Conservation (phyloP, 2,113 vertebrate species). For the Poeciliopsis occidentalis region DNA sequence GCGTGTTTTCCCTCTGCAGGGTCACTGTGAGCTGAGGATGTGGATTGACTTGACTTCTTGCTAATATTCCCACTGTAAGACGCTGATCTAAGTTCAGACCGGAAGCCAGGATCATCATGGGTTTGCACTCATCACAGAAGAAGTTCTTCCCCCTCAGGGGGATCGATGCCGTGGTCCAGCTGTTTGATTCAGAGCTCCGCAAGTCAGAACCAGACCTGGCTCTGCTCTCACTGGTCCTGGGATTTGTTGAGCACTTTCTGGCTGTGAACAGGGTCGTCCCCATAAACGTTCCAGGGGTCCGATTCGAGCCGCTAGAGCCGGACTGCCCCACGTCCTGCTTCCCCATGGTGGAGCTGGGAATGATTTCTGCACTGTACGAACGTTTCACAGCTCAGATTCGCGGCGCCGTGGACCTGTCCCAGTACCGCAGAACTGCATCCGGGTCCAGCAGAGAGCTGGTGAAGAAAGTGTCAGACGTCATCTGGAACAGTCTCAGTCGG, state of each 20-base stretch:
- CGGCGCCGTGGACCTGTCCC: slow-evolving; percentile 89
- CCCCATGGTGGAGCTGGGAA: slow-evolving; percentile 88
- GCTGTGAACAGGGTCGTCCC: slow-evolving; percentile 93
- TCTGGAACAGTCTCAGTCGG: slow-evolving; percentile 97
- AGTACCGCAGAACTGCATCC: slow-evolving; percentile 83
- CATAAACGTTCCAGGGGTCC: slow-evolving; percentile 88
- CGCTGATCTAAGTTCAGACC: slow-evolving; percentile 22
- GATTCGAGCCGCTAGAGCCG: slow-evolving; percentile 86
- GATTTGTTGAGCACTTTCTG: slow-evolving; percentile 95
- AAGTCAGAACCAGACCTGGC: slow-evolving; percentile 89
- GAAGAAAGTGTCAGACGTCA: slow-evolving; percentile 92
- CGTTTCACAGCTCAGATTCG: slow-evolving; percentile 94
- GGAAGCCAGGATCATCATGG: slow-evolving; percentile 77
- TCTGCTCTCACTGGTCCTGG: slow-evolving; percentile 89
- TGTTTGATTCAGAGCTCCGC: slow-evolving; percentile 88
- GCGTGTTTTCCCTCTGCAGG: neutral
- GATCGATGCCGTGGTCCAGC: slow-evolving; percentile 87
- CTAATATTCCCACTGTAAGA: slow-evolving; percentile 34
- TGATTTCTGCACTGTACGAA: slow-evolving; percentile 89
- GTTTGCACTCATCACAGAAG: slow-evolving; percentile 89
- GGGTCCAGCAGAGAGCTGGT: slow-evolving; percentile 91
- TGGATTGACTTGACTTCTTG: slow-evolving; percentile 4
- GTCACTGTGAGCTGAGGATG: neutral
- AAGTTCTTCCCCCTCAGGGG: slow-evolving; percentile 90
- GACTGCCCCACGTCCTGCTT: slow-evolving; percentile 87